phyloP scores from a whole-genome alignment of 2,888 invertebrate genomes.

The Lasioglossum oenotherae region DNA sequence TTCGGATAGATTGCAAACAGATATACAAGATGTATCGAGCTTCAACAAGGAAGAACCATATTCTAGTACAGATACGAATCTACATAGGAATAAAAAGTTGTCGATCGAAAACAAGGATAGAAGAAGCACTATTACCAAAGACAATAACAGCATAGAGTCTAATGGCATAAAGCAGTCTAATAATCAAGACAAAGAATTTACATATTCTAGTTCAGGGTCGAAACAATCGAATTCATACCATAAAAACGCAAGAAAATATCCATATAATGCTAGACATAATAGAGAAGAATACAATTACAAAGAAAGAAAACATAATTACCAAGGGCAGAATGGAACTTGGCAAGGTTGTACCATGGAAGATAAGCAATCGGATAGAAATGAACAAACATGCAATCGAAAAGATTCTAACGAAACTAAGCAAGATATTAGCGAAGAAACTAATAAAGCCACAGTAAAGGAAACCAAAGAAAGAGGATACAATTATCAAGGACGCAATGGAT shows the following conservation, averaged over 20 bases:
- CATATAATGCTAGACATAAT: constrained; percentile 53
- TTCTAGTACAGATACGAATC: background rate
- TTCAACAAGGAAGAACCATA: constrained; percentile 32
- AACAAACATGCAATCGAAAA: background rate
- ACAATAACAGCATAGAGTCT: constrained; percentile 9
- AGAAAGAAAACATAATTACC: constrained; percentile 71
- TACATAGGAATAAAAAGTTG: constrained; percentile 12
- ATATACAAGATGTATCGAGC: constrained; percentile 3
- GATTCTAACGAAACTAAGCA: constrained; percentile 56
- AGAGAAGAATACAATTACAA: constrained; percentile 67
- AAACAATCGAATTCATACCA: constrained; percentile 46
- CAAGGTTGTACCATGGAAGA: constrained; percentile 59
- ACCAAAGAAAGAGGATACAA: constrained; percentile 69
- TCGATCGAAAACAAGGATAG: constrained; percentile 3
- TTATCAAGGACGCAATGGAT: constrained; percentile 69
- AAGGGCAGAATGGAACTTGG: constrained; percentile 67
- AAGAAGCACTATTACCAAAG: background rate
- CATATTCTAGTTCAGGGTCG: constrained; percentile 44
- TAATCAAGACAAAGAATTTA: constrained; percentile 42
- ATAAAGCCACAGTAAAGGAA: constrained; percentile 62
- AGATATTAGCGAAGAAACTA: constrained; percentile 49
- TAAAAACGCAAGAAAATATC: constrained; percentile 57
- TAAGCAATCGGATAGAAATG: constrained; percentile 28
- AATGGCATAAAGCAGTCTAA: constrained; percentile 26
- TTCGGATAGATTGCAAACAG: constrained; percentile 16